These are phyloP conservation scores for Planococcus citri DNA, from an alignment of 1,140 invertebrate species.

Conservation along the genomic window DNA sequence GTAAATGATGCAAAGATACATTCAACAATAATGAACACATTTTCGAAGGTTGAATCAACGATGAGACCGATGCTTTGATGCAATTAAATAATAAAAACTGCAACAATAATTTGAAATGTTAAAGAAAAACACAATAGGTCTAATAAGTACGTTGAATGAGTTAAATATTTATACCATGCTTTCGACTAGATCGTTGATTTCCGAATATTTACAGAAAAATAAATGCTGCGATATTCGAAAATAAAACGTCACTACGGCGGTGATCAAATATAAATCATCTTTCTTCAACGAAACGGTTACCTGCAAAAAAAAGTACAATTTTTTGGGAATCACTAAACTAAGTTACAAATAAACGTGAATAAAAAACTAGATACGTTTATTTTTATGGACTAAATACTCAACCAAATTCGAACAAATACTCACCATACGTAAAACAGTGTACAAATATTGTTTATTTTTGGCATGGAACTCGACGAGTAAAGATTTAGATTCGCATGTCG, in stretches of 20 bases:
- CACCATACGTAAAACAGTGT: neutral
- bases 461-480: neutral
- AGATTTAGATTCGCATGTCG: neutral
- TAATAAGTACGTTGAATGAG: neutral
- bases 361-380: too few species aligned
- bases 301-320: neutral
- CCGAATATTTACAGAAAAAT: neutral
- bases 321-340: neutral
- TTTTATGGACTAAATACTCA: too few species aligned
- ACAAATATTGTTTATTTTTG: slow-evolving; percentile 11
- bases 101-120: neutral
- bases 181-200: slow-evolving; percentile 5
- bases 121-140: neutral
- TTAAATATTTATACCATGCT: neutral
- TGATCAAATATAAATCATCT: neutral
- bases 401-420: neutral
- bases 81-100: neutral
- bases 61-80: neutral
- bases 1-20: slow-evolving; percentile 7
- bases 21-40: slow-evolving; percentile 1
- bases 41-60: slow-evolving; percentile 8
- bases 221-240: neutral
- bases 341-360: neutral
- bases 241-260: neutral
- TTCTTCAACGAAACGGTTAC: neutral